Evolutionary conservation across 2,888 invertebrate genomes (phyloP), one percentile per base, ranked within the genome.

Genomic region (Drosophila multiciliata): DNA sequence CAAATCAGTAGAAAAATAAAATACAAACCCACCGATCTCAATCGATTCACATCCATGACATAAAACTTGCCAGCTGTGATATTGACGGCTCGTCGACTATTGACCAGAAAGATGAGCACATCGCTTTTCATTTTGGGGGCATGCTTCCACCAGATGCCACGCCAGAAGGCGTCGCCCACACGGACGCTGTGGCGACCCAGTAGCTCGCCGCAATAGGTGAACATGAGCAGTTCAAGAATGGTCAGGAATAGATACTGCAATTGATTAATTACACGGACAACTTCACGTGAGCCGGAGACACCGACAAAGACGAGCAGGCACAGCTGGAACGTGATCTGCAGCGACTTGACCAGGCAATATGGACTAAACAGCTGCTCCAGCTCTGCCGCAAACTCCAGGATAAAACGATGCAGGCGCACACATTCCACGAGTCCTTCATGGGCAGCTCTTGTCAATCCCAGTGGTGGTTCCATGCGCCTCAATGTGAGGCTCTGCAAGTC

Each of bases 331-430:
- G 93, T 92, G 40, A 92, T 91, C 82, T 93, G 91, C 17, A 92
- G 48, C 15, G 92, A 92, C 73, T 93, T 93, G 7, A 92, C 40
- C 9, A 93, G 64, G 15, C 93, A 91, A 45, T 91, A 91, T 0
- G 92, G 92, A 58, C 90, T 91, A 48, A 91, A 93, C 5, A 93
- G 90, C n/a, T 85, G 71, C 74, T 93, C 93, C 61, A 93, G 63
- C 48, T 86, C 87, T 7, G 74, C 72, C 71, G 92, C 91, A 35
- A 86, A 90, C n/a, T 82, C 80, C 32, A 93, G 69, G 11, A 93
- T 88, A 33, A 91, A 91, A 38, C 91, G 91, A 80, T 93, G 93
- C 32, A 92, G 86, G 0, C 77, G 70, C 1, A 93, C 85, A 60
- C 93, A 93, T 62, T 91, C 89, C 33, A 89, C 87, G 1, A 93